Evolutionary conservation across 2,113 vertebrate genomes (phyloP).

Genomic region (Syngnathus scovelli): DNA sequence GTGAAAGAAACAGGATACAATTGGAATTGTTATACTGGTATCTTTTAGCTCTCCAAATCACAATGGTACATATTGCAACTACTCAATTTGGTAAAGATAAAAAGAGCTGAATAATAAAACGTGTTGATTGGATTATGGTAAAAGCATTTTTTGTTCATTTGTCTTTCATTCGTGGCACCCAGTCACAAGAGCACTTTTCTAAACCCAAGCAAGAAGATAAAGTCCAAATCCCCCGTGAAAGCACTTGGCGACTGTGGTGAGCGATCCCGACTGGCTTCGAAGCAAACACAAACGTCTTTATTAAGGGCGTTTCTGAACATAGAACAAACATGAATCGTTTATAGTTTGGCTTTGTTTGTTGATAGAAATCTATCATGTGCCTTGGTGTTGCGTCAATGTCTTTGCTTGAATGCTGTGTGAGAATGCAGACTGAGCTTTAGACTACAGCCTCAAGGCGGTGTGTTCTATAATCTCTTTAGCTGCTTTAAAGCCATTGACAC

Average conservation of each 20-base stretch:
- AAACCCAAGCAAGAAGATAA: not conserved
- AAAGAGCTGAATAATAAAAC: not conserved
- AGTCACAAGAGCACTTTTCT: not conserved
- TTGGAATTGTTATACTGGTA: not conserved
- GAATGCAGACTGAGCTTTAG: slow-evolving; percentile 41
- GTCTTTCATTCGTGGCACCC: not conserved
- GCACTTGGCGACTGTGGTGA: not conserved
- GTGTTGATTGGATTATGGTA: slow-evolving; percentile 9
- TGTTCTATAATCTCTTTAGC: slow-evolving; percentile 53
- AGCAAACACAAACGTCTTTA: not conserved
- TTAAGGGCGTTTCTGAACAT: not conserved
- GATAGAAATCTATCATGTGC: slow-evolving; percentile 29
- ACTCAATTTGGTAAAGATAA: not conserved
- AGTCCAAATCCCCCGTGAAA: slow-evolving; percentile 6
- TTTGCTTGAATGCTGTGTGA: slow-evolving; percentile 35
- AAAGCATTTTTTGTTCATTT: not conserved
- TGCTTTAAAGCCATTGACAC: slow-evolving; percentile 54
- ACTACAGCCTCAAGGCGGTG: slow-evolving; percentile 37
- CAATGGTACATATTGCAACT: not conserved
- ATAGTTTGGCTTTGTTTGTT: slow-evolving; percentile 7
- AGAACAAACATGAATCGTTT: not conserved
- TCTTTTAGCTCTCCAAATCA: not conserved
- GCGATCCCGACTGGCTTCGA: not conserved
- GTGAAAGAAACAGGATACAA: not conserved
- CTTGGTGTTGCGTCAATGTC: slow-evolving; percentile 15